Evolutionary conservation across 2,797 vertebrate species (phyloP), one percentile per base, ranked within the genome.

Genomic region (Gallirallus australis): DNA sequence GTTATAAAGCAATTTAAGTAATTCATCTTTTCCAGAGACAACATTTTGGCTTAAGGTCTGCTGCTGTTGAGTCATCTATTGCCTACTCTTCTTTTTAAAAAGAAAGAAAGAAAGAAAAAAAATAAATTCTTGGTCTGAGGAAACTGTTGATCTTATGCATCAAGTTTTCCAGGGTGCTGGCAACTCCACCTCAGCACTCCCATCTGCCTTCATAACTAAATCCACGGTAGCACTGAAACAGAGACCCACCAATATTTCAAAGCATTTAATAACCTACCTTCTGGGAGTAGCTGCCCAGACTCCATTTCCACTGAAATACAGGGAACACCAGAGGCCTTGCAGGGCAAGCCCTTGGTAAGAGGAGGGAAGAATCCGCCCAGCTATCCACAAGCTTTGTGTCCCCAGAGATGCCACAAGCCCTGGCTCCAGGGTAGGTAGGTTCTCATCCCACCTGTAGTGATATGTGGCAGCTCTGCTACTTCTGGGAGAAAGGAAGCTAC

Each of bases 1-100:
- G 98, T 96, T 94, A 93, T 84, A 97, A 94, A 86, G 89, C 56
- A 92, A 83, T 89, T 48, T 92, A 81, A 89, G 86, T 95, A 20
- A 91, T 40, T 50, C 65, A 45, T 59, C 80, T 91, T 88, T 96
- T 96, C 82, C 90, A 93, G 35, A 68, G 75, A 76, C 64, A 73
- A 87, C 42, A 73, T 37, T 82, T 90, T 92, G 70, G 93, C 82
- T 68, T 83, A 83, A 75, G 69, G 53, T 95, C 86, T 89, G 91
- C 71, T 76, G 87, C n/a, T 69, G 80, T 77, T 88, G 78, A 87
- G 78, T 90, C 92, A 95, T 81, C 86, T 77, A 70, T 33, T 71
- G 91, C 91, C 59, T 83, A 80, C 70, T 89, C 57, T 82, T 83
- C 37, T 79, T 80, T 86, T 85, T 33, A 69, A 65, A 91, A 89